Evolutionary conservation across 2,113 vertebrate species (phyloP), one percentile per base, ranked within the genome.

Genomic region (Macquaria ambigua): DNA sequence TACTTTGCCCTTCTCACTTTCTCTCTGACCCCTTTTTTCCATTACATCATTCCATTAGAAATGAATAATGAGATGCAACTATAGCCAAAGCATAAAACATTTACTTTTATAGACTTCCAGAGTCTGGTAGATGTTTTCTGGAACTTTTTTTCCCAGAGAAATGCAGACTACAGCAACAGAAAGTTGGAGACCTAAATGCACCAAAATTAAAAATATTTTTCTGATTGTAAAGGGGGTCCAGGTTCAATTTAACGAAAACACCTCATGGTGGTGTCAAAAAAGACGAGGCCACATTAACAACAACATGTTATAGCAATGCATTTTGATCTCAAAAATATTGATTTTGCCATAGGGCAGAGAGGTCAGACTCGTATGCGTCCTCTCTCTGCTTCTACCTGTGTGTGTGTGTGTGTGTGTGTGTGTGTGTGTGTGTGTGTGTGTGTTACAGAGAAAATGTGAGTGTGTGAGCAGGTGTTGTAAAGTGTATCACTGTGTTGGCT

Each of bases 1-100:
- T 43, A 46, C 25, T 83, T 55, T 63, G 28, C 77, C 74, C 68
- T 67, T 63, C 70, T 90, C 23, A 58, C 81, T 66, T 61, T 86
- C 56, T 64, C 31, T 80, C 18, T 85, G 63, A 55, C 81, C 52
- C 18, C 0, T 0, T 79, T 77, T 77, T 69, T 37, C 0, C 52
- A 43, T 63, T 25, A 5, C 31, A 59, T 58, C 25, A 48, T 5
- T 75, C 34, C 16, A 21, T 77, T 53, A 77, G 43, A 76, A 74
- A 67, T 83, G 6, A 43, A 23, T 53, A 31, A 55, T 71, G 8
- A 25, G 14, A 50, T 59, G 46, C 1, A 52, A 28, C 23, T 41
- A 39, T 21, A 28, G n/a, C 59, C 16, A n/a, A 9, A 71, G 34
- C 37, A 46, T 52, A 21, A 25, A 31, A 50, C 6, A 80, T 61